phyloP scores from a whole-genome alignment of 2,113 vertebrate species.

The Vombatus ursinus region DNA sequence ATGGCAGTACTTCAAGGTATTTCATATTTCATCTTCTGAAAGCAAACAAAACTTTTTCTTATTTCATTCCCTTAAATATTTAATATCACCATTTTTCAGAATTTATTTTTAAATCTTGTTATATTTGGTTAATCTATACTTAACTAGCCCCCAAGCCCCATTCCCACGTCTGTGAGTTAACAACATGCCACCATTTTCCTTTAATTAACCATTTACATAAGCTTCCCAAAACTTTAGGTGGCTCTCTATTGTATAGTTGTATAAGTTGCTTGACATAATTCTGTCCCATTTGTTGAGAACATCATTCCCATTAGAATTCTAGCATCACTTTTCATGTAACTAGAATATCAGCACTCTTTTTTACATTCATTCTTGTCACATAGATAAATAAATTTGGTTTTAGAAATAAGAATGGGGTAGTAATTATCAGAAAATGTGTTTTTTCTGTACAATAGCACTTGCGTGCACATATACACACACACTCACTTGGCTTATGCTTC shows the following conservation, averaged over 20 bases:
- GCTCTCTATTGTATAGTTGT: background rate
- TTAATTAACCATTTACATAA: conserved; percentile 1
- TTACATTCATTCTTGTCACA: background rate
- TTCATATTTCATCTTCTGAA: conserved; percentile 7
- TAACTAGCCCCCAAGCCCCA: background rate
- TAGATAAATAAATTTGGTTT: background rate
- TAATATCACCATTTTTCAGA: background rate
- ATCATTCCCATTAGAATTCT: background rate
- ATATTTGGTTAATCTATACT: background rate
- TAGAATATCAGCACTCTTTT: background rate
- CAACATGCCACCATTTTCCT: background rate
- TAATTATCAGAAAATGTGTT: background rate
- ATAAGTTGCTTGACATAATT: background rate
- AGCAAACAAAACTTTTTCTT: background rate
- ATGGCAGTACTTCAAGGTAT: conserved; percentile 98
- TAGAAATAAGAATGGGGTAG: conserved; percentile 10
- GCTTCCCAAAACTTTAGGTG: background rate
- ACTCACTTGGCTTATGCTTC: conserved; percentile 16
- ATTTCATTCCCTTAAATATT: conserved; percentile 11
- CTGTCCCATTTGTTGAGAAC: background rate
- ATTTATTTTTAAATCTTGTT: conserved; percentile 33
- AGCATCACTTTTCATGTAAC: conserved; percentile 21
- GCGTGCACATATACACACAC: background rate
- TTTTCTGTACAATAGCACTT: background rate
- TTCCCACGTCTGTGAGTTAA: background rate